These are phyloP conservation scores for Podilymbus podiceps DNA, from an alignment of 2,113 vertebrate species.

Conservation along the genomic window DNA sequence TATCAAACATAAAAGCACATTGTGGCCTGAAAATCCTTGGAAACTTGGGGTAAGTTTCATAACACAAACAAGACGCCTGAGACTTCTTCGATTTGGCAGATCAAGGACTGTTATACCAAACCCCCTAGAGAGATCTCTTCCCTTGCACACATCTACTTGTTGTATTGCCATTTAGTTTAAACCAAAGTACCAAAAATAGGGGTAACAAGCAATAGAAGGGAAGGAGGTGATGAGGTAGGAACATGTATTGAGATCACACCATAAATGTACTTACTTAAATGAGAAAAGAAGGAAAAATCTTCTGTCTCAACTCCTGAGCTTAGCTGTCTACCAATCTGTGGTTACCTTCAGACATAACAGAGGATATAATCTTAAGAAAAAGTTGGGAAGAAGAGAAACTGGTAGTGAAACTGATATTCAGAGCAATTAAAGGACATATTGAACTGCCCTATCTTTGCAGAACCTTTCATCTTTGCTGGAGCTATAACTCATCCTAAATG, in stretches of 20 bases:
- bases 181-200: not conserved
- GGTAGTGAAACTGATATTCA: not conserved
- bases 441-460: not conserved
- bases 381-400: not conserved
- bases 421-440: not conserved
- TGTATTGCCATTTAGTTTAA: not conserved
- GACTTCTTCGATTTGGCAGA: not conserved
- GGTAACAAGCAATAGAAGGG: not conserved
- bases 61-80: not conserved
- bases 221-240: not conserved
- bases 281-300: not conserved
- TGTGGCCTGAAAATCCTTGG: not conserved
- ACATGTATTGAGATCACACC: not conserved
- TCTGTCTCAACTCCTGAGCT: fast-evolving
- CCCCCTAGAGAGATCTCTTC: not conserved
- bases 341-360: not conserved
- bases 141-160: not conserved
- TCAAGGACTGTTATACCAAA: not conserved
- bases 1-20: not conserved
- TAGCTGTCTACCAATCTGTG: not conserved
- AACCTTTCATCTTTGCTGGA: not conserved
- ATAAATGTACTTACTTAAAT: not conserved
- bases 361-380: not conserved
- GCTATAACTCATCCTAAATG: not conserved
- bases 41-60: not conserved